Conservation (phyloP, 2,113 vertebrate genomes). For the Siniperca knerii region DNA sequence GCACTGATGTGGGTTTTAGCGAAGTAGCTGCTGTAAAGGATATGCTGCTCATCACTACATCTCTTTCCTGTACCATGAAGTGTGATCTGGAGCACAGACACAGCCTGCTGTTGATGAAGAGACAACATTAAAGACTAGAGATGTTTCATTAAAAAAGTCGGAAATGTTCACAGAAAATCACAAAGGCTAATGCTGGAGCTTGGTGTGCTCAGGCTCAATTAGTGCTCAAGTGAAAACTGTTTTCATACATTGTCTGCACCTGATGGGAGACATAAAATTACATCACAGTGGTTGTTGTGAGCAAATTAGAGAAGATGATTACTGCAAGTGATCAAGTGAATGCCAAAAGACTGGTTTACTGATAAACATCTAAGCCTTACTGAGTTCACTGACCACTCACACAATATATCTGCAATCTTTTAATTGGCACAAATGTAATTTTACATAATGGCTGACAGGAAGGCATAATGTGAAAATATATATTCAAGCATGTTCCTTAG, state of each 20-base stretch:
- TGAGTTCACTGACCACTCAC: background rate
- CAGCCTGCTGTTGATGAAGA: background rate
- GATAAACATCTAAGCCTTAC: background rate
- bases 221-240: slow-evolving; percentile 28
- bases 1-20: slow-evolving; percentile 6
- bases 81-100: slow-evolving; percentile 2
- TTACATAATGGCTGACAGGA: background rate
- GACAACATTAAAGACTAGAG: slow-evolving; percentile 54
- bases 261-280: slow-evolving; percentile 28
- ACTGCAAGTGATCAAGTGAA: background rate
- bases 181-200: slow-evolving; percentile 21
- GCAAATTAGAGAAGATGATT: slow-evolving; percentile 28
- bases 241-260: slow-evolving; percentile 26
- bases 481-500: background rate
- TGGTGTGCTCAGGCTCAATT: slow-evolving; percentile 41
- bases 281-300: background rate
- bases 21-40: background rate
- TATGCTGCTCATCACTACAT: background rate
- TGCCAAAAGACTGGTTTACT: background rate
- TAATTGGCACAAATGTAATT: too few relatives aligned
- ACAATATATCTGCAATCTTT: background rate
- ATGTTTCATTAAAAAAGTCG: slow-evolving; percentile 52
- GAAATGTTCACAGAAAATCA: slow-evolving; percentile 24
- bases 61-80: background rate
- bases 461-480: background rate